phyloP scores from a whole-genome alignment of 2,888 invertebrate species.

The Dicycla oo region DNA sequence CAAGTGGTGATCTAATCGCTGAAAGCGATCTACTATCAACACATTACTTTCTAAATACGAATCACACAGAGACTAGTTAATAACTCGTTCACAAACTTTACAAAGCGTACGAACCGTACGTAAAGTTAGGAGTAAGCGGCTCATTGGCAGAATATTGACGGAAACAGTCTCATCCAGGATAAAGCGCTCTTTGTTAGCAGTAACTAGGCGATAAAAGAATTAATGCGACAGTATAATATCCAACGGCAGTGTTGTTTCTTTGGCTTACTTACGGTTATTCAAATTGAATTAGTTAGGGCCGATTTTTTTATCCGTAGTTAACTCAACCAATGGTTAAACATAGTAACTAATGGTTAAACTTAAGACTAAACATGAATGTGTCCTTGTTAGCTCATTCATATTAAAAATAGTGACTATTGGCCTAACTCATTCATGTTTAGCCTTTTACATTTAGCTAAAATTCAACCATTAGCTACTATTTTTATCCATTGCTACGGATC shows the following conservation, averaged over 20 bases:
- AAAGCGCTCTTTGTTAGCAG: constrained; percentile 18
- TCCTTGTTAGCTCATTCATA: too few relatives aligned
- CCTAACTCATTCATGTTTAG: too few relatives aligned
- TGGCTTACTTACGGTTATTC: neutral
- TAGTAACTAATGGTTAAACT: too few relatives aligned
- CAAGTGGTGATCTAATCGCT: too few relatives aligned
- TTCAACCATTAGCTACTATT: too few relatives aligned
- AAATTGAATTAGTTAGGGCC: neutral
- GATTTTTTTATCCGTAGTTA: too few relatives aligned
- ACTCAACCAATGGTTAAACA: too few relatives aligned
- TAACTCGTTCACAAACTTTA: constrained; percentile 5
- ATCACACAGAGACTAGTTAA: neutral
- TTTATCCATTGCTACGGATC: too few relatives aligned
- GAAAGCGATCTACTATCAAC: too few relatives aligned
- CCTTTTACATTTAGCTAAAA: too few relatives aligned
- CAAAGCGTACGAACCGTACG: neutral
- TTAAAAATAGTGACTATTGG: too few relatives aligned
- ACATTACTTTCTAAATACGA: neutral
- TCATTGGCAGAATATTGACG: constrained; percentile 25
- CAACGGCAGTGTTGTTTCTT: neutral
- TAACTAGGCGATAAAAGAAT: neutral
- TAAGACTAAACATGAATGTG: too few relatives aligned
- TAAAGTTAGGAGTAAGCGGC: constrained; percentile 22
- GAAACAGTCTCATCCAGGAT: constrained; percentile 20
- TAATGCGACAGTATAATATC: neutral